Evolutionary conservation across 2,113 vertebrate genomes (phyloP), one percentile per base, ranked within the genome.

Genomic region (Orthonyx spaldingii): DNA sequence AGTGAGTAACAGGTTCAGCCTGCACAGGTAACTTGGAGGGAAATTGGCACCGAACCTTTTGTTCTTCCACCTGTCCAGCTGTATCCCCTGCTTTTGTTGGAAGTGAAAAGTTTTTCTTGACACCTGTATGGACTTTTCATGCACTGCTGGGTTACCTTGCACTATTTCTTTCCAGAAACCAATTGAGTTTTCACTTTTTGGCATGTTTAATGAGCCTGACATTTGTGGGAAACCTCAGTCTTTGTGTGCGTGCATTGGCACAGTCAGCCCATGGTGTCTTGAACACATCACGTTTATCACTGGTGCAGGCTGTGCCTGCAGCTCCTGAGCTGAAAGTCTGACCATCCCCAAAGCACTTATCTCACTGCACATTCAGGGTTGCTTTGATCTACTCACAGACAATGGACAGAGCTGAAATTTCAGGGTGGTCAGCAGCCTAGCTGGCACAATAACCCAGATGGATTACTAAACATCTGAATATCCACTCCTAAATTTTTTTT

Each of bases 391-490:
- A 15, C 49, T 53, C 42, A 9, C 10, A 5, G 71, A 59, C 85
- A 66, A 61, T 3, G 18, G 82, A 50, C 68, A 80, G 75, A 92
- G 46, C 59, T 88, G 82, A 90, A n/a, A 37, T 85, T 94, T 61
- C 83, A 84, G 85, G 90, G 90, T 88, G 88, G 82, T 70, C 95
- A 93, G 79, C 75, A 88, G 71, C 53, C 77, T 65, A 79, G 65
- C 71, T 80, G 82, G 90, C 71, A 85, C 66, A 65, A 55, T 42
- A 90, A 77, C 47, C 23, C 57, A 6, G 26, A 1, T 66, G 63
- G 37, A 56, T 68, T 93, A 84, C 92, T 81, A 72, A 85, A 88
- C 78, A 90, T 86, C 88, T 95, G 88, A 66, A 92, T 55, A 84
- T 59, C 33, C 47, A 77, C 10, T 42, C n/a, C 37, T 61, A 68